Percentiles rank a stretch among this genome's conserved stretches.
phyloP scores from a whole-genome alignment of 2,113 vertebrate species.

The Pardalotus punctatus region DNA sequence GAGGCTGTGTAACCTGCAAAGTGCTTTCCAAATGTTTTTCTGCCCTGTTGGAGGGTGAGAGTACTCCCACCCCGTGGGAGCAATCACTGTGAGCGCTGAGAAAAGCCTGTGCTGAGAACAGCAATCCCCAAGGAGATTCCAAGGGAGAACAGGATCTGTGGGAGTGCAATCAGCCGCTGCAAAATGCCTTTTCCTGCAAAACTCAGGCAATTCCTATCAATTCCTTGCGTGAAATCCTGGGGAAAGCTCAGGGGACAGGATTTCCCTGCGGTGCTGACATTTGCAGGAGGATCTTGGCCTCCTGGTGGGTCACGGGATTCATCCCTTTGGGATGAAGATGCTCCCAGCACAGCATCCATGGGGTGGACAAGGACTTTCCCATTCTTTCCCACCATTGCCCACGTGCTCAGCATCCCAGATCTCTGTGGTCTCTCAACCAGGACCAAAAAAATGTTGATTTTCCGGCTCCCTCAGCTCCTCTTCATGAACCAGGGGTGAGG shows the following conservation, averaged over 20 bases:
- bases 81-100: fast-evolving
- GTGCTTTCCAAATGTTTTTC: neutral
- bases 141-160: neutral
- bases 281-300: neutral
- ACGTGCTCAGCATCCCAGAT: neutral
- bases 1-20: neutral
- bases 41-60: neutral
- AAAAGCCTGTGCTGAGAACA: neutral
- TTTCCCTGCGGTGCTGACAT: neutral
- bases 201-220: neutral
- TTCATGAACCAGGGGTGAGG: neutral
- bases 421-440: neutral
- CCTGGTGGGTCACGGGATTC: neutral
- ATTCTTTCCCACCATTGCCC: neutral
- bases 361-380: neutral
- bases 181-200: neutral
- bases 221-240: neutral
- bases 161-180: neutral
- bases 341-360: neutral
- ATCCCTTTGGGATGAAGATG: neutral
- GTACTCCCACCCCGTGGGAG: neutral
- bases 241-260: neutral
- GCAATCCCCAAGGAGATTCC: neutral
- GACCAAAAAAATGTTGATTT: neutral
- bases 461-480: neutral